phyloP scores from a whole-genome alignment of 2,888 invertebrate genomes.

The Bellardia pandia region DNA sequence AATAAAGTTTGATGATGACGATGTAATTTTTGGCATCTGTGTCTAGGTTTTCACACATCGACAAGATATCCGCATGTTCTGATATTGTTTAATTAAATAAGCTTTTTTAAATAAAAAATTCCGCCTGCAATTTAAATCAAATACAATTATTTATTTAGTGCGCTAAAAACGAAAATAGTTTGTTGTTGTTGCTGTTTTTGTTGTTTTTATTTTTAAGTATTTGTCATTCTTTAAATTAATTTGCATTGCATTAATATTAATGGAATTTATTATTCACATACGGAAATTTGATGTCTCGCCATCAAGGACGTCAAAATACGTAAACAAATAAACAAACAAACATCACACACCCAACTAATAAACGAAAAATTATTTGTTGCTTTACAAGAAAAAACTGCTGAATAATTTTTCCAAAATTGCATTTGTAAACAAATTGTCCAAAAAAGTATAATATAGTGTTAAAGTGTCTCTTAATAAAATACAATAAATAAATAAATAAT shows the following conservation, averaged over 20 bases:
- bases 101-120: not conserved
- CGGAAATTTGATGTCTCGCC: slow-evolving; percentile 70
- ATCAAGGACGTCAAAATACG: slow-evolving; percentile 58
- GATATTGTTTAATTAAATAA: no score
- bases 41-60: no score
- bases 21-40: no score
- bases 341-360: not conserved
- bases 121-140: slow-evolving; percentile 6
- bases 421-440: slow-evolving; percentile 61
- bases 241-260: slow-evolving; percentile 59
- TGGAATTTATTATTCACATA: slow-evolving; percentile 45
- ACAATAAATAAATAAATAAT: slow-evolving; percentile 42
- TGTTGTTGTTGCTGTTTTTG: not conserved
- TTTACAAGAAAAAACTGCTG: slow-evolving; percentile 3
- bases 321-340: slow-evolving; percentile 20
- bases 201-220: not conserved
- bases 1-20: no score
- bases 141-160: slow-evolving; percentile 17
- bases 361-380: not conserved
- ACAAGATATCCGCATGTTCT: no score
- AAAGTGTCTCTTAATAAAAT: slow-evolving; percentile 57
- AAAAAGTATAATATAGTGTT: slow-evolving; percentile 12
- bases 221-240: slow-evolving; percentile 50
- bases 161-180: not conserved
- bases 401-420: slow-evolving; percentile 50